phyloP scores from a whole-genome alignment of 2,888 invertebrate genomes.

The Heliconius ethilla region DNA sequence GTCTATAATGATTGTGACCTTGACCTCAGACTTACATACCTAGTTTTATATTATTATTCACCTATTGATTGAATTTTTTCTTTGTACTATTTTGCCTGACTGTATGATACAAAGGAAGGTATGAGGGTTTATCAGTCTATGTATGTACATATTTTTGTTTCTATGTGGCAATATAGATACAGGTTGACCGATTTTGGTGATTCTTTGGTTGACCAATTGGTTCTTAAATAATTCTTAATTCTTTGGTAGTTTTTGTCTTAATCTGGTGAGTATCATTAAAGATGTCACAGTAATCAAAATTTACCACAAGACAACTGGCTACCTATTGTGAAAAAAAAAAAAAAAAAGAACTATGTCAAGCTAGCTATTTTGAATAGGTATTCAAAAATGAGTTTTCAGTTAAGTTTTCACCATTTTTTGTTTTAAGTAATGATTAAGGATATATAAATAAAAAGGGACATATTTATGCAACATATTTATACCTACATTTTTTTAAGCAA shows the following conservation, averaged over 20 bases:
- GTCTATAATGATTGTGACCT: slow-evolving; percentile 36
- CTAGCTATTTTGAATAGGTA: too few species aligned
- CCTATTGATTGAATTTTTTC: slow-evolving; percentile 15
- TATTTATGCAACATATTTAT: too few species aligned
- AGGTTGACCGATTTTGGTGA: not conserved
- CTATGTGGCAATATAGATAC: not conserved
- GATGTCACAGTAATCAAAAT: too few species aligned
- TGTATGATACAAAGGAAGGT: not conserved
- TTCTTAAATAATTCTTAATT: too few species aligned
- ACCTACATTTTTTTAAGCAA: not conserved
- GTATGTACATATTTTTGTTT: not conserved
- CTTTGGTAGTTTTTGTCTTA: too few species aligned
- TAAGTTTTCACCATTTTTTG: not conserved
- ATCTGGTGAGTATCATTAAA: too few species aligned
- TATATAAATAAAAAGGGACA: not conserved
- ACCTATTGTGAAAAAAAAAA: not conserved
- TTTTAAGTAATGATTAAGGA: not conserved
- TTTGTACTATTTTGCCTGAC: not conserved
- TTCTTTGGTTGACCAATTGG: too few species aligned
- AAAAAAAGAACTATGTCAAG: too few species aligned
- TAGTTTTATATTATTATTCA: slow-evolving; percentile 9
- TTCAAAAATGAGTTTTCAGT: too few species aligned
- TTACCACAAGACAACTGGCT: too few species aligned
- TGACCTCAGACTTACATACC: slow-evolving; percentile 32
- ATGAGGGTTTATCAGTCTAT: not conserved